These are phyloP conservation scores for Unio pictorum DNA, from an alignment of 2,888 invertebrate species.

Conservation along the genomic window DNA sequence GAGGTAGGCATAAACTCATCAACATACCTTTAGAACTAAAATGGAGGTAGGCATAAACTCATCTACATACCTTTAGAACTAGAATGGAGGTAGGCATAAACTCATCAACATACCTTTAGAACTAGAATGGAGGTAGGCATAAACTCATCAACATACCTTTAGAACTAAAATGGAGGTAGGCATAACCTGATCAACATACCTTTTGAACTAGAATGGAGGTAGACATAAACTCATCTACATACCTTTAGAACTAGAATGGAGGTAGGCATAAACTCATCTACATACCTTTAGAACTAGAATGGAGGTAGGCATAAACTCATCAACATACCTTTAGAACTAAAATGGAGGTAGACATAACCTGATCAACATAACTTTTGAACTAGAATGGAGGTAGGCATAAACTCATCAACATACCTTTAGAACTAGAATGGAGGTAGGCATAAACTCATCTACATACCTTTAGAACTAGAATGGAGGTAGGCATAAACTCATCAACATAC, in stretches of 20 bases:
- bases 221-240: slow-evolving; percentile 42
- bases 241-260: slow-evolving; percentile 17
- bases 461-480: slow-evolving; percentile 68
- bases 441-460: slow-evolving; percentile 69
- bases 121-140: too few relatives aligned
- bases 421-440: too few relatives aligned
- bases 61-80: slow-evolving; percentile 33
- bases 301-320: slow-evolving; percentile 17
- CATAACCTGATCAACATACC: slow-evolving; percentile 60
- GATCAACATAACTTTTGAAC: slow-evolving; percentile 35
- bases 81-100: too few relatives aligned
- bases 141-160: slow-evolving; percentile 69
- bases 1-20: slow-evolving; percentile 12
- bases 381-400: too few relatives aligned
- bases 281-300: slow-evolving; percentile 74
- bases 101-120: too few relatives aligned
- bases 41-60: slow-evolving; percentile 51
- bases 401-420: too few relatives aligned
- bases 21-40: slow-evolving; percentile 73
- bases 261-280: neutral
- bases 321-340: slow-evolving; percentile 73
- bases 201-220: slow-evolving; percentile 72
- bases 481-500: slow-evolving; percentile 56
- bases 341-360: slow-evolving; percentile 50
- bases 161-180: slow-evolving; percentile 68